Evolutionary conservation across 2,888 invertebrate species (phyloP).

Genomic region (Pandemis cinnamomeana): DNA sequence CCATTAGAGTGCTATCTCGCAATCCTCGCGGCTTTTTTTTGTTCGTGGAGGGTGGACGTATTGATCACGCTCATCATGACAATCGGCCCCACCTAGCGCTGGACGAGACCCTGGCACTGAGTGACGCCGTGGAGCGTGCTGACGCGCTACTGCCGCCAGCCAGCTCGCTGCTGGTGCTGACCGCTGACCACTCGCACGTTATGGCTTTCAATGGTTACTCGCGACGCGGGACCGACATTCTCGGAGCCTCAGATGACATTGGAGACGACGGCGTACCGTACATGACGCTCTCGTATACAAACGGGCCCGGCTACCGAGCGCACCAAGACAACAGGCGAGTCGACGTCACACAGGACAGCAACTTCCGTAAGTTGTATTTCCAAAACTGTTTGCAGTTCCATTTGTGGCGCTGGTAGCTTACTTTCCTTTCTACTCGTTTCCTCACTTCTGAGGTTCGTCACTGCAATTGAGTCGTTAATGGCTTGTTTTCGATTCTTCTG

Average conservation of each 20-base stretch:
- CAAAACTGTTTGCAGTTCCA: background rate
- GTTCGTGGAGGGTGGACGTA: constrained; percentile 84
- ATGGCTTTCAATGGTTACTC: constrained; percentile 87
- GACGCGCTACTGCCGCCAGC: constrained; percentile 57
- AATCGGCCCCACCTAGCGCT: constrained; percentile 80
- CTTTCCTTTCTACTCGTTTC: no score
- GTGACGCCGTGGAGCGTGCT: constrained; percentile 72
- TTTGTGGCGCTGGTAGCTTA: background rate
- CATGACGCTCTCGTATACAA: constrained; percentile 85
- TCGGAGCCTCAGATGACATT: constrained; percentile 57
- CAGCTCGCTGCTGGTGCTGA: constrained; percentile 85
- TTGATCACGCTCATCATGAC: constrained; percentile 85
- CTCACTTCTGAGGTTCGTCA: no score
- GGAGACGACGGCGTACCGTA: constrained; percentile 75
- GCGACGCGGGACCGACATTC: constrained; percentile 61
- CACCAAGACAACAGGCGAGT: constrained; percentile 52
- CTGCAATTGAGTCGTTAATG: no score
- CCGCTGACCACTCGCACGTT: constrained; percentile 88
- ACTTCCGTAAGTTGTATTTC: constrained; percentile 16
- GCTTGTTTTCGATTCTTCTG: no score
- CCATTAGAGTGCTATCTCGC: constrained; percentile 83
- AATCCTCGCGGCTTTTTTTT: constrained; percentile 86
- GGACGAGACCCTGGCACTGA: constrained; percentile 86
- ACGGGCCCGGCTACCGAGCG: constrained; percentile 76
- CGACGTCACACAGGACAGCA: constrained; percentile 57